Percentiles rank a stretch among this genome's conserved stretches.
Evolutionary conservation across 2,797 vertebrate species (phyloP).

Genomic region (Myotis myotis): DNA sequence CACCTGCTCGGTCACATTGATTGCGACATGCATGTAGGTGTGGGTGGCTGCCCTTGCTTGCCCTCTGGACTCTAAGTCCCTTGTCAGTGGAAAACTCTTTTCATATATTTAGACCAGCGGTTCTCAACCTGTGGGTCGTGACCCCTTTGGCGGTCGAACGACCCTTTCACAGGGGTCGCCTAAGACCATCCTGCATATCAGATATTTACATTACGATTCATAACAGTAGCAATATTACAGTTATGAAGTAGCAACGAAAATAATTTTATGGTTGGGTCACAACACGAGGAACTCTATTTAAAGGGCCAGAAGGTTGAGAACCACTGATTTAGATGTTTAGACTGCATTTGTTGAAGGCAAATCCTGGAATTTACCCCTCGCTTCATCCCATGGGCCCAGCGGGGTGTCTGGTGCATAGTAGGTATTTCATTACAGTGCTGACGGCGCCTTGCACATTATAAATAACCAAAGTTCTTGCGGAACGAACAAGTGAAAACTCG

Average conservation of each 20-base stretch:
- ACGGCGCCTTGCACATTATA: not conserved
- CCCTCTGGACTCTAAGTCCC: not conserved
- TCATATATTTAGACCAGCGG: not conserved
- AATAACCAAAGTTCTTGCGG: not conserved
- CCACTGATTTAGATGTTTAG: not conserved
- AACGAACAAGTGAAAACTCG: not conserved
- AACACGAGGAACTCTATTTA: no score
- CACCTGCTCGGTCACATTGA: fast-evolving
- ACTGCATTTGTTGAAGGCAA: not conserved
- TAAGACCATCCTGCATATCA: no score
- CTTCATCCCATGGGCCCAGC: not conserved
- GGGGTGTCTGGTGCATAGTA: fast-evolving
- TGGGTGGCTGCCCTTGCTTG: not conserved
- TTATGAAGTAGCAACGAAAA: no score
- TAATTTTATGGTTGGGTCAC: no score
- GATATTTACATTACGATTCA: no score
- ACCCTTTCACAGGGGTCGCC: no score
- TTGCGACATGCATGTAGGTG: not conserved
- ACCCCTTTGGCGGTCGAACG: no score
- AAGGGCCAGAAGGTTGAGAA: no score
- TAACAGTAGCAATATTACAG: no score
- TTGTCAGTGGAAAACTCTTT: not conserved
- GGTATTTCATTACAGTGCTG: not conserved
- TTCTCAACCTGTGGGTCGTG: no score
- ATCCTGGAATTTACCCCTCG: not conserved